These are phyloP conservation scores for Temnopleurus reevesii DNA, from an alignment of 53 echinoderm and acorn worm genomes.

Conservation along the genomic window DNA sequence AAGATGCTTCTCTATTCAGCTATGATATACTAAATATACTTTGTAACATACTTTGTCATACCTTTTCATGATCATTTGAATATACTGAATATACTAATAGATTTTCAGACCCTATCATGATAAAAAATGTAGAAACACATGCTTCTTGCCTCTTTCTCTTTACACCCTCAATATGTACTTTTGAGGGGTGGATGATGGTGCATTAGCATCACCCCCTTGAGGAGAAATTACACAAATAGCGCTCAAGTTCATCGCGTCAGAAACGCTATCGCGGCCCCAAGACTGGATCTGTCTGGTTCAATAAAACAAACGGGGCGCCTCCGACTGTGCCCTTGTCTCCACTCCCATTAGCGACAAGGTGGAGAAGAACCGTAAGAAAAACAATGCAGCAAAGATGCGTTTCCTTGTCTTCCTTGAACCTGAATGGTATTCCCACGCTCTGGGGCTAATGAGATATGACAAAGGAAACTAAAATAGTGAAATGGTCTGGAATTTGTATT, in stretches of 20 bases:
- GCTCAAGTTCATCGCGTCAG: slow-evolving; percentile 8
- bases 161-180: not conserved
- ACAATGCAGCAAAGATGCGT: slow-evolving; percentile 2
- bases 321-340: slow-evolving; percentile 57
- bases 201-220: slow-evolving; percentile 19
- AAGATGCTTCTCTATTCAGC: too few species aligned
- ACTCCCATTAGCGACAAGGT: slow-evolving; percentile 35
- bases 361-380: slow-evolving; percentile 51
- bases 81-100: too few species aligned
- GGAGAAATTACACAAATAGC: slow-evolving; percentile 51
- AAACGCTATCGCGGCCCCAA: slow-evolving; percentile 36
- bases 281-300: slow-evolving; percentile 44
- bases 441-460: not conserved
- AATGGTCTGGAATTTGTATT: too few species aligned
- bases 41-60: too few species aligned
- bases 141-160: not conserved
- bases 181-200: not conserved
- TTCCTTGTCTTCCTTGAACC: slow-evolving; percentile 44
- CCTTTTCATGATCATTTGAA: too few species aligned
- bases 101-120: too few species aligned
- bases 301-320: slow-evolving; percentile 30
- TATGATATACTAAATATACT: too few species aligned
- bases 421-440: slow-evolving; percentile 48
- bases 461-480: not conserved
- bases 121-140: too few species aligned